These are phyloP conservation scores for Drosophila bipectinata DNA, from an alignment of 1,140 invertebrate genomes.

Conservation along the genomic window DNA sequence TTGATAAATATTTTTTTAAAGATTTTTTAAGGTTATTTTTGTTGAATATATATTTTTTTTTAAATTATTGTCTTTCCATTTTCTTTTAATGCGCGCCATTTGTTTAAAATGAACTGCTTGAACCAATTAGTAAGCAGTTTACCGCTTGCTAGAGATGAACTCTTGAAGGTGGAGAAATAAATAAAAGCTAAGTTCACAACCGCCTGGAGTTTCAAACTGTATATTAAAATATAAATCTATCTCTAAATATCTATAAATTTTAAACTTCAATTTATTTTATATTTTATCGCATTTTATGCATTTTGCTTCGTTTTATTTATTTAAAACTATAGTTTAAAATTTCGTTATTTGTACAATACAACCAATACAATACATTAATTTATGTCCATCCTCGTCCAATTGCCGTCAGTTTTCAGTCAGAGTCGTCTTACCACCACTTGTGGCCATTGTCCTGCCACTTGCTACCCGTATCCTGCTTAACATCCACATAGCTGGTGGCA, in stretches of 20 bases:
- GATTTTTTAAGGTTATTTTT: too few species aligned
- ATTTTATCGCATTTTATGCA: constrained; percentile 32
- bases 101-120: not conserved
- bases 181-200: not conserved
- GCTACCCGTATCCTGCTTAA: constrained; percentile 62
- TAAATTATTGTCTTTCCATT: not conserved
- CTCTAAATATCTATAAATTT: too few species aligned
- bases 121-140: not conserved
- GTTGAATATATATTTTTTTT: not conserved
- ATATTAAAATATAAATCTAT: too few species aligned
- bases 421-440: constrained; percentile 54
- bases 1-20: too few species aligned
- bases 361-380: constrained; percentile 11
- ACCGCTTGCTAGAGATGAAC: not conserved
- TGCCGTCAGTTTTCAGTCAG: not conserved
- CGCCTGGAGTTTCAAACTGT: not conserved
- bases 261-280: not conserved
- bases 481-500: constrained; percentile 71
- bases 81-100: not conserved
- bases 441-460: constrained; percentile 52
- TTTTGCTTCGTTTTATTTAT: constrained; percentile 35
- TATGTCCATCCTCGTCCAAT: not conserved
- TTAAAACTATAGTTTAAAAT: constrained; percentile 3
- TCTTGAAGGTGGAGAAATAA: not conserved
- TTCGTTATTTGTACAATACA: constrained; percentile 8